Percentiles rank a stretch among this genome's conserved stretches.
phyloP scores from a whole-genome alignment of 64 coral and sea anemone genomes.

The Pocillopora verrucosa region DNA sequence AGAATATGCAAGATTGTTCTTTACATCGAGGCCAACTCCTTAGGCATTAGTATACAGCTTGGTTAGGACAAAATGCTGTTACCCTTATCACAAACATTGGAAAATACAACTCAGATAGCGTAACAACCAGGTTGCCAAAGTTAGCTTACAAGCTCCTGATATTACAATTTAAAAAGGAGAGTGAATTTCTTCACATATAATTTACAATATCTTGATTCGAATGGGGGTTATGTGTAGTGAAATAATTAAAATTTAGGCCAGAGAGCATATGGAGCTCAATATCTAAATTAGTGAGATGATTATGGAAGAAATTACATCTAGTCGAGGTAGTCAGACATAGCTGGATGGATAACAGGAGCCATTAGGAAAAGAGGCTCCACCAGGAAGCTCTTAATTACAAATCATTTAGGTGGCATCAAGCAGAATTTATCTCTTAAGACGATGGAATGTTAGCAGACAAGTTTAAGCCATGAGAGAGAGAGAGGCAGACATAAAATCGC shows the following conservation, averaged over 20 bases:
- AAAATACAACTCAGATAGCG: neutral
- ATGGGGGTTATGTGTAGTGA: constrained; percentile 20
- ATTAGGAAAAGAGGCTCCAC: neutral
- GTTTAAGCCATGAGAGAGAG: too few species aligned
- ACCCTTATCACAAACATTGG: neutral
- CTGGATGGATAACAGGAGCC: constrained; percentile 3
- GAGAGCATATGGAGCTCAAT: constrained; percentile 37
- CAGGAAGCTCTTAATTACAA: neutral
- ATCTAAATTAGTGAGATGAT: constrained; percentile 19
- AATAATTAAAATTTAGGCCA: constrained; percentile 40
- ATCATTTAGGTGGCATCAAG: too few species aligned
- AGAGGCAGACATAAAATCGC: too few species aligned
- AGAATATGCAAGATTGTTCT: constrained; percentile 6
- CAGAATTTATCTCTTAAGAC: too few species aligned
- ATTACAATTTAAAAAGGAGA: constrained; percentile 19
- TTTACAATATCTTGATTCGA: constrained; percentile 8
- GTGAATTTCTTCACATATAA: neutral
- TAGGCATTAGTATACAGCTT: neutral
- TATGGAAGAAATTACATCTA: neutral
- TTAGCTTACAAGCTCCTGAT: constrained; percentile 17
- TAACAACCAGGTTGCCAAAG: neutral
- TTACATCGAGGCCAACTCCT: constrained; percentile 10
- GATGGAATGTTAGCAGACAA: too few species aligned
- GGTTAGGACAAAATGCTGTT: constrained; percentile 33
- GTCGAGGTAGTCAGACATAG: neutral